phyloP scores from a whole-genome alignment of 2,797 vertebrate species.

The Notolabrus celidotus region DNA sequence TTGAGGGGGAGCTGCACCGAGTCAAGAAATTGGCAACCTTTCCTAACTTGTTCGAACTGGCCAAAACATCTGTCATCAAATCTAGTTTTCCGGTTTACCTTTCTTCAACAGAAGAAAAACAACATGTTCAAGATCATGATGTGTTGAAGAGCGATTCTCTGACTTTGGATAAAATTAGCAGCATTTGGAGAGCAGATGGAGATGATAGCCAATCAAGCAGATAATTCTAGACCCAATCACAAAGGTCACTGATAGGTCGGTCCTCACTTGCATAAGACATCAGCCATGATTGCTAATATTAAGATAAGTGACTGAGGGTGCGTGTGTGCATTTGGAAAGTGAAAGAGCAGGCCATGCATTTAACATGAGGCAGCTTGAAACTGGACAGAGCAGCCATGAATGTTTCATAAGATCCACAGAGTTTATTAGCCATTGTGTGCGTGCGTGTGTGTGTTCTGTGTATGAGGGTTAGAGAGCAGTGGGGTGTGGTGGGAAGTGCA shows the following conservation, averaged over 20 bases:
- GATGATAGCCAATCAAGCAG: background rate
- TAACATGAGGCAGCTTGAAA: constrained; percentile 61
- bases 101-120: background rate
- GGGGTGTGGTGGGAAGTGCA: constrained; percentile 15
- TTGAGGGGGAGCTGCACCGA: background rate
- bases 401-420: constrained; percentile 57
- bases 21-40: background rate
- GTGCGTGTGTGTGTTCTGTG: constrained; percentile 12
- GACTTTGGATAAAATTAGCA: background rate
- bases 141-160: background rate
- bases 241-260: constrained; percentile 2
- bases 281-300: constrained; percentile 29
- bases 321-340: constrained; percentile 27
- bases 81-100: background rate
- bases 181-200: background rate
- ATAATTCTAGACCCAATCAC: background rate
- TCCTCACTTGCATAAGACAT: constrained; percentile 10
- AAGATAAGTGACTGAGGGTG: constrained; percentile 17
- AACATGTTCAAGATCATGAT: background rate
- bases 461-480: constrained; percentile 7
- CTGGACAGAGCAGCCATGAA: constrained; percentile 60
- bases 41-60: background rate
- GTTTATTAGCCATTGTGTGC: constrained; percentile 32
- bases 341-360: constrained; percentile 57
- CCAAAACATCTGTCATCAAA: background rate